Evolutionary conservation across 2,888 invertebrate species (phyloP).

Genomic region (Ornithoptera priamus): DNA sequence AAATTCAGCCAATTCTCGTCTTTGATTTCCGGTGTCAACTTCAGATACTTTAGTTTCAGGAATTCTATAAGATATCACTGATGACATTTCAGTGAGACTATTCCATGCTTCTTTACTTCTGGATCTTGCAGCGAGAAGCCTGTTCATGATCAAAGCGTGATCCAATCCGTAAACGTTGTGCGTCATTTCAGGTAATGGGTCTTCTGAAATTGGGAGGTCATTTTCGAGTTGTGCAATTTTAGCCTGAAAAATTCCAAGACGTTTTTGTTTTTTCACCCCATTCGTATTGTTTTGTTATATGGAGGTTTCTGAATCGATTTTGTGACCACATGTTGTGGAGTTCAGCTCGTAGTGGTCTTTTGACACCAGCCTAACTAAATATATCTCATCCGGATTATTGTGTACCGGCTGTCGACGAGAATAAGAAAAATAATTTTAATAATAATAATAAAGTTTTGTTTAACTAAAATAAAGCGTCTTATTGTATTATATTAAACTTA

Average conservation of each 20-base stretch:
- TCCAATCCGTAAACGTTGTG: slow-evolving; percentile 86
- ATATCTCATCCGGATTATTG: too few species aligned
- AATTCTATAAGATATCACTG: slow-evolving; percentile 60
- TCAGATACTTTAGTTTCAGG: slow-evolving; percentile 35
- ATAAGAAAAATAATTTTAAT: too few species aligned
- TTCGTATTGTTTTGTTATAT: too few species aligned
- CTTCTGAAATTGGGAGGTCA: slow-evolving; percentile 52
- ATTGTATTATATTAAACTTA: too few species aligned
- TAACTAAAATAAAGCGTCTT: too few species aligned
- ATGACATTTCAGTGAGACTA: slow-evolving; percentile 43
- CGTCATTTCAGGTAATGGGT: slow-evolving; percentile 84
- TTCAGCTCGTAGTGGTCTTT: too few species aligned
- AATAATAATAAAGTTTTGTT: too few species aligned
- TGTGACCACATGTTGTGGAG: too few species aligned
- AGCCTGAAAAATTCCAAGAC: slow-evolving; percentile 46
- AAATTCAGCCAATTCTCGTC: slow-evolving; percentile 77
- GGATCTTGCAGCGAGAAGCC: slow-evolving; percentile 73
- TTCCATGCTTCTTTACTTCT: slow-evolving; percentile 79
- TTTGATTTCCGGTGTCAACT: slow-evolving; percentile 55
- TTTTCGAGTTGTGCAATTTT: slow-evolving; percentile 68
- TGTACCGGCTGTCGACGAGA: too few species aligned
- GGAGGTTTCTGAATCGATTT: too few species aligned
- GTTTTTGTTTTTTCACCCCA: too few species aligned
- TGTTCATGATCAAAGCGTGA: slow-evolving; percentile 82
- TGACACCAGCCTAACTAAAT: too few species aligned